These are phyloP conservation scores for Alethe castanea DNA, from an alignment of 2,113 vertebrate genomes.

Conservation along the genomic window DNA sequence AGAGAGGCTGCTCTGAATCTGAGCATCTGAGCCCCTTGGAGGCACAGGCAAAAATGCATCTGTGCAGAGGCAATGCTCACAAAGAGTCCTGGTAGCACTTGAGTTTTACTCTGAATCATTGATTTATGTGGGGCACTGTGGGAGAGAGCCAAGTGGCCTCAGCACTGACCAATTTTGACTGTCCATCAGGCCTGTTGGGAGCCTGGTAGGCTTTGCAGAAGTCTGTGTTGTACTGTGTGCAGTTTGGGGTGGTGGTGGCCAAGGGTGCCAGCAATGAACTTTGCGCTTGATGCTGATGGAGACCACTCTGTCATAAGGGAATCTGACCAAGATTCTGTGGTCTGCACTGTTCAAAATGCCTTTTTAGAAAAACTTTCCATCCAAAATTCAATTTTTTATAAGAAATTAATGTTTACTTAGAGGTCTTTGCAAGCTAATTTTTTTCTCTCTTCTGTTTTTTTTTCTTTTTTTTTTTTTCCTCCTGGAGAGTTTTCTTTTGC, in stretches of 20 bases:
- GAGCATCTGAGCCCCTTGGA: not conserved
- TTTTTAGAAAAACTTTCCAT: not conserved
- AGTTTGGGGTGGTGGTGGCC: not conserved
- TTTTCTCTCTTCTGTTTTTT: not conserved
- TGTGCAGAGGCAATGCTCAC: not conserved
- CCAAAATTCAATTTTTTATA: not conserved
- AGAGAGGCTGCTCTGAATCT: not conserved
- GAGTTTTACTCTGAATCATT: not conserved
- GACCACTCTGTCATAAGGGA: rapidly evolving
- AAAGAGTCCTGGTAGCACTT: not conserved
- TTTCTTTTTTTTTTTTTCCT: too few species aligned
- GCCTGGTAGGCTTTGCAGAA: not conserved
- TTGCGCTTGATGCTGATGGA: not conserved
- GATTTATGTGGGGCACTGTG: not conserved
- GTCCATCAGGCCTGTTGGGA: not conserved
- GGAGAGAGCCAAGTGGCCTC: not conserved
- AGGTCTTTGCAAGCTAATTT: not conserved
- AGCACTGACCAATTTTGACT: not conserved
- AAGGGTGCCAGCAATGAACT: rapidly evolving
- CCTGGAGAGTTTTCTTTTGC: not conserved
- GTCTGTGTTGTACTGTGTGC: rapidly evolving
- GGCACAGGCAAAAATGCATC: not conserved
- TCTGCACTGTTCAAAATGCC: not conserved
- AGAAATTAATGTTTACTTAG: not conserved
- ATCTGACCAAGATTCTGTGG: not conserved